Conservation (phyloP, 2,888 invertebrate genomes). For the Volucella bombylans region DNA sequence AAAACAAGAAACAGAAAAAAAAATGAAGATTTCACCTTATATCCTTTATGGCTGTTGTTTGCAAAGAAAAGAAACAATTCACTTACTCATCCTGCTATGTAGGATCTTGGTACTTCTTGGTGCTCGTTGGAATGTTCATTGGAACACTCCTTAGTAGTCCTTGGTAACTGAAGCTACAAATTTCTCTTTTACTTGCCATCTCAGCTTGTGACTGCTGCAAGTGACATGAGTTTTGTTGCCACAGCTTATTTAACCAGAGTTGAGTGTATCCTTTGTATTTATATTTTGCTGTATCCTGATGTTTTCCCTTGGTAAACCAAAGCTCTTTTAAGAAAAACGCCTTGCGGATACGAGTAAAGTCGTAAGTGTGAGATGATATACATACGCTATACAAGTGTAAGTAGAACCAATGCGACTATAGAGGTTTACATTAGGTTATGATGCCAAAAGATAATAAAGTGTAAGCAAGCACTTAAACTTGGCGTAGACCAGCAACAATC, state of each 20-base stretch:
- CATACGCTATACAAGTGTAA: neutral
- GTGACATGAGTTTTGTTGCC: slow-evolving; percentile 61
- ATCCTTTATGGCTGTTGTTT: slow-evolving; percentile 54
- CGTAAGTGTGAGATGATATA: neutral
- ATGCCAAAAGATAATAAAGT: slow-evolving; percentile 60
- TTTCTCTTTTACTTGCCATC: slow-evolving; percentile 10
- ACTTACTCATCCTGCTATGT: slow-evolving; percentile 3
- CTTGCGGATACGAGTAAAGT: slow-evolving; percentile 20
- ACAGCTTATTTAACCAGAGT: slow-evolving; percentile 33
- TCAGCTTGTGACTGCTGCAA: slow-evolving; percentile 45
- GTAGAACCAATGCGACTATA: neutral
- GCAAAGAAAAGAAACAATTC: slow-evolving; percentile 34
- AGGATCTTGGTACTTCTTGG: neutral
- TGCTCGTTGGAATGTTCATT: no score
- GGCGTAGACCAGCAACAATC: slow-evolving; percentile 36
- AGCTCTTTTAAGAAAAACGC: slow-evolving; percentile 50
- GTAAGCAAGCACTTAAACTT: slow-evolving; percentile 59
- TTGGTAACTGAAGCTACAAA: slow-evolving; percentile 36
- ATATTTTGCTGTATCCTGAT: slow-evolving; percentile 1
- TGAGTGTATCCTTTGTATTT: neutral
- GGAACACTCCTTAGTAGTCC: slow-evolving; percentile 12
- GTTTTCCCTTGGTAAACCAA: slow-evolving; percentile 49
- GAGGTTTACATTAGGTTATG: slow-evolving; percentile 58
- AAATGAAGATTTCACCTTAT: slow-evolving; percentile 32
- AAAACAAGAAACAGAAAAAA: no score